phyloP scores from a whole-genome alignment of 2,888 invertebrate species.

The Drosophila flavopinicola region DNA sequence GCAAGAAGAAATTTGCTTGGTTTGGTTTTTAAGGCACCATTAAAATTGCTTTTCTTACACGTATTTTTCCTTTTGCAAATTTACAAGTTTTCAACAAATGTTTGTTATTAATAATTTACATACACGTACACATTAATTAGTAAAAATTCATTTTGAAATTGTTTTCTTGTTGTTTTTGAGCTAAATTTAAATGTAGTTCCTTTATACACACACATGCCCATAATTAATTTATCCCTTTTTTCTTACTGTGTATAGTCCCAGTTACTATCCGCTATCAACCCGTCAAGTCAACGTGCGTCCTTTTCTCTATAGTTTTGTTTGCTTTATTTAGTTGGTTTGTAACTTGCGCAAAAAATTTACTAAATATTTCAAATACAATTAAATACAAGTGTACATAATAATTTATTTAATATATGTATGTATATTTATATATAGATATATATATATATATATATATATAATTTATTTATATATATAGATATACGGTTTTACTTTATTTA shows the following conservation, averaged over 20 bases:
- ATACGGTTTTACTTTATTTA: slow-evolving; percentile 63
- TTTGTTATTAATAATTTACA: slow-evolving; percentile 66
- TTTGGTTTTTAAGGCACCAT: slow-evolving; percentile 84
- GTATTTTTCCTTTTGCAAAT: slow-evolving; percentile 83
- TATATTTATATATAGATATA: slow-evolving; percentile 66
- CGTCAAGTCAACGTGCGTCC: slow-evolving; percentile 45
- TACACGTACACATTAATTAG: slow-evolving; percentile 62
- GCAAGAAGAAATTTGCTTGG: slow-evolving; percentile 81
- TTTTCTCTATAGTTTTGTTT: slow-evolving; percentile 15
- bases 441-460: no score
- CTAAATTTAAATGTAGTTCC: slow-evolving; percentile 62
- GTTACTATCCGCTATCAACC: slow-evolving; percentile 66
- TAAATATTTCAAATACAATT: slow-evolving; percentile 81
- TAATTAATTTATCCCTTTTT: slow-evolving; percentile 66
- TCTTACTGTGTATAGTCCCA: slow-evolving; percentile 57
- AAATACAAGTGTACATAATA: slow-evolving; percentile 80
- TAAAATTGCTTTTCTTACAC: slow-evolving; percentile 85
- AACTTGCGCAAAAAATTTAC: slow-evolving; percentile 81
- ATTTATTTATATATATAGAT: slow-evolving; percentile 70
- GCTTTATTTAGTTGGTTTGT: slow-evolving; percentile 53
- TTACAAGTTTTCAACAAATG: slow-evolving; percentile 79
- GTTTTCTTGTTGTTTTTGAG: slow-evolving; percentile 48
- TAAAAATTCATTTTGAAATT: slow-evolving; percentile 71
- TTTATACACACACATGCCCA: slow-evolving; percentile 58
- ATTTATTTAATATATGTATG: slow-evolving; percentile 73